Conservation (phyloP, 2,888 invertebrate genomes). For the Lasioglossum lativentre region DNA sequence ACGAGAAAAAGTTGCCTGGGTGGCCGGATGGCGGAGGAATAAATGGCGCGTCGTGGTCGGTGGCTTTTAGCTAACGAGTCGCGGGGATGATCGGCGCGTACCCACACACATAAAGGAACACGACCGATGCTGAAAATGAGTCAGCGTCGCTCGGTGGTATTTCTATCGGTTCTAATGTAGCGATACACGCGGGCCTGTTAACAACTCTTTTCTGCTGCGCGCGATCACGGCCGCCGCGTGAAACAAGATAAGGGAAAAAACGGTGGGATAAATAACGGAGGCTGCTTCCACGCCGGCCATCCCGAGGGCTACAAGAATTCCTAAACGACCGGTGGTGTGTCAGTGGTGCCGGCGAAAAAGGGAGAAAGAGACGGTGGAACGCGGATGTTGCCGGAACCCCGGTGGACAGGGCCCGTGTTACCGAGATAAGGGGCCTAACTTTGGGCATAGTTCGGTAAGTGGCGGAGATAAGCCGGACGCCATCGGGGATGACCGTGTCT, state of each 20-base stretch:
- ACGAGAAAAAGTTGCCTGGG: slow-evolving; percentile 22
- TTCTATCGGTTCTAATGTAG: slow-evolving; percentile 60
- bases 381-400: slow-evolving; percentile 69
- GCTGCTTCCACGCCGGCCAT: slow-evolving; percentile 41
- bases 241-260: slow-evolving; percentile 69
- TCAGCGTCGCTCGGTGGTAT: slow-evolving; percentile 48
- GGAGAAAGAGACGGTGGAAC: slow-evolving; percentile 48
- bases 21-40: slow-evolving; percentile 17
- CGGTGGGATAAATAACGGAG: slow-evolving; percentile 65
- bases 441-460: slow-evolving; percentile 74
- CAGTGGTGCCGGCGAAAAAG: slow-evolving; percentile 20
- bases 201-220: slow-evolving; percentile 64
- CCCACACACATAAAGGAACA: not conserved
- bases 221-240: slow-evolving; percentile 59
- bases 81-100: not conserved
- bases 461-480: slow-evolving; percentile 65
- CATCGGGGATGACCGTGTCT: slow-evolving; percentile 28
- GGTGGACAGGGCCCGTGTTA: slow-evolving; percentile 60
- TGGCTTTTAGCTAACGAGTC: slow-evolving; percentile 39
- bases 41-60: slow-evolving; percentile 32
- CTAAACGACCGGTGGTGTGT: slow-evolving; percentile 59
- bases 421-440: slow-evolving; percentile 70
- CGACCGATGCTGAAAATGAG: not conserved
- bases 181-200: slow-evolving; percentile 59
- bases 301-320: slow-evolving; percentile 56